These are phyloP conservation scores for Rapana venosa DNA, from an alignment of 2,888 invertebrate species.

Conservation along the genomic window DNA sequence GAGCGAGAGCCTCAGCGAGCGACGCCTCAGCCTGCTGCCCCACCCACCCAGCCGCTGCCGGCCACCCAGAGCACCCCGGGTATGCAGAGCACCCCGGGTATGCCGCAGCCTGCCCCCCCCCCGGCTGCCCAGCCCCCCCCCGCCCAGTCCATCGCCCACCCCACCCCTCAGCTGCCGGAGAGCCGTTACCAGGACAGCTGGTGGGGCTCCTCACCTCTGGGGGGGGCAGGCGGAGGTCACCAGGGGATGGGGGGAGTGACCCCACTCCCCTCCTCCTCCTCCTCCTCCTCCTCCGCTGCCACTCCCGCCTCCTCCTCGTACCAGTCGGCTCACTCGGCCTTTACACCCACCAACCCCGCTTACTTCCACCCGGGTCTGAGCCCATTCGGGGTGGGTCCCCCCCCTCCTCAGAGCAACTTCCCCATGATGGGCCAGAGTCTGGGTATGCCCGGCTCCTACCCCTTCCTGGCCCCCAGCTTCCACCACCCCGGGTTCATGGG, in stretches of 20 bases:
- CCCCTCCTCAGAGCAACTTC: constrained; percentile 41
- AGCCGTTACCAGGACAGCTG: constrained; percentile 40
- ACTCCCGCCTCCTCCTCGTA: constrained; percentile 14
- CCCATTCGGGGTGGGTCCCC: constrained; percentile 27
- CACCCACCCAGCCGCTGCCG: constrained; percentile 15
- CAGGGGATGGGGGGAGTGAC: constrained; percentile 14
- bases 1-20: constrained; percentile 28
- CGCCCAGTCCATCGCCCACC: constrained; percentile 36
- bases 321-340: constrained; percentile 40
- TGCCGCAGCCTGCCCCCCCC: constrained; percentile 26
- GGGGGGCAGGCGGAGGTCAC: neutral
- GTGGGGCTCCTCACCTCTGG: constrained; percentile 19
- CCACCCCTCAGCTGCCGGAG: constrained; percentile 33
- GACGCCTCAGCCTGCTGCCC: constrained; percentile 24
- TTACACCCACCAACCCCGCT: constrained; percentile 35
- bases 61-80: neutral
- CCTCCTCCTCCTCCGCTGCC: constrained; percentile 17
- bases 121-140: constrained; percentile 11
- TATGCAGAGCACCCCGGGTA: too few relatives aligned
- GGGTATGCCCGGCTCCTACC: constrained; percentile 52
- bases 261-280: constrained; percentile 8
- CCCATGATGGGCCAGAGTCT: constrained; percentile 46
- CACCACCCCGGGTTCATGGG: constrained; percentile 46
- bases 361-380: constrained; percentile 40
- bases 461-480: constrained; percentile 42